Conservation (phyloP, 2,888 invertebrate species). For the Drosophila mimetica region DNA sequence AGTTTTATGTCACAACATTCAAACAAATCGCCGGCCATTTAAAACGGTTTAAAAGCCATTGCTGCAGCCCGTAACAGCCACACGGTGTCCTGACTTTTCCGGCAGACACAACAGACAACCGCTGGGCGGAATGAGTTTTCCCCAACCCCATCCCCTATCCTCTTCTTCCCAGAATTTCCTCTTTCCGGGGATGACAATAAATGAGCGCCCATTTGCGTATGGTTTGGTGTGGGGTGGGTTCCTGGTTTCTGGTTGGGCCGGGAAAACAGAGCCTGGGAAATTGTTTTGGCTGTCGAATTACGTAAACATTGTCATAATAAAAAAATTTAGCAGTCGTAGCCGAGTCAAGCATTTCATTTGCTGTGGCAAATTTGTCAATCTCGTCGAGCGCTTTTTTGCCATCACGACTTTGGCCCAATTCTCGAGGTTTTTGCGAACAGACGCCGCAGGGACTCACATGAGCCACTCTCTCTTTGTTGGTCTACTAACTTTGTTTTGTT, state of each 20-base stretch:
- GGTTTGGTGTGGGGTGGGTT: constrained; percentile 1
- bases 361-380: constrained; percentile 76
- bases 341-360: constrained; percentile 63
- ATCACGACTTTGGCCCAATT: constrained; percentile 13
- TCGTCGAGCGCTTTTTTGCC: constrained; percentile 42
- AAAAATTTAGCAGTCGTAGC: constrained; percentile 61
- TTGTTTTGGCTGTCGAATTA: constrained; percentile 77
- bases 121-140: constrained; percentile 28
- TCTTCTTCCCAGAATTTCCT: neutral
- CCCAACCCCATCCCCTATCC: neutral
- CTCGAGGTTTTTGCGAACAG: constrained; percentile 23
- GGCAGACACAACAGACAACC: constrained; percentile 42
- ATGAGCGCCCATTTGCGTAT: constrained; percentile 70
- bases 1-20: constrained; percentile 73
- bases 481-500: constrained; percentile 26
- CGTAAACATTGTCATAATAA: constrained; percentile 80
- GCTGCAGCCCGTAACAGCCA: constrained; percentile 41
- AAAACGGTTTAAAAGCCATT: constrained; percentile 66
- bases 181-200: constrained; percentile 58
- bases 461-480: constrained; percentile 17
- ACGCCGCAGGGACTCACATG: constrained; percentile 61
- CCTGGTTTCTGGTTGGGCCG: neutral
- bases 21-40: constrained; percentile 71
- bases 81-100: constrained; percentile 30
- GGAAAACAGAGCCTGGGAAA: constrained; percentile 35